These are phyloP conservation scores for Camponotus vicinus DNA, from an alignment of 1,140 invertebrate genomes.

Conservation along the genomic window DNA sequence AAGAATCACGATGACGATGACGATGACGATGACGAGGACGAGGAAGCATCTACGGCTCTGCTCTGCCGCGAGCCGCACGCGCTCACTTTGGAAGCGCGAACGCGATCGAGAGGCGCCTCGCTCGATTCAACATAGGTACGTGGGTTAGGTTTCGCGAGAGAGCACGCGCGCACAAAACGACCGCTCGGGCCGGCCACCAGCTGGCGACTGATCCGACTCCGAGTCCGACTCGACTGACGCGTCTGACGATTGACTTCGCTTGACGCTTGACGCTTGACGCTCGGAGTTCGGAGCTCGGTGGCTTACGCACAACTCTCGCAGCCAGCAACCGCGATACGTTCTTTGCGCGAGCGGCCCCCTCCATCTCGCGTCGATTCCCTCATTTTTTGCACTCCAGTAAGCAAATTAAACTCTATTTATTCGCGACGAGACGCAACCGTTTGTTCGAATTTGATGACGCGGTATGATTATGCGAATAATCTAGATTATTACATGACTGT, in stretches of 20 bases:
- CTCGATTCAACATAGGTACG: neutral
- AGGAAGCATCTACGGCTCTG: conserved; percentile 27
- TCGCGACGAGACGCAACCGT: neutral
- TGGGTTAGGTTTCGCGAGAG: neutral
- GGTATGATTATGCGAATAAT: neutral
- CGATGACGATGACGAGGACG: neutral
- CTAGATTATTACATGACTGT: no score
- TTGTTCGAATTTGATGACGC: neutral
- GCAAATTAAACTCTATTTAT: neutral
- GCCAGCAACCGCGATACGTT: conserved; percentile 27
- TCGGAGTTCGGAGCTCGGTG: no score
- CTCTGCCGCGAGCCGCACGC: neutral
- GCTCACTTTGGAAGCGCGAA: conserved; percentile 12
- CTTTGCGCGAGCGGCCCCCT: conserved; percentile 49
- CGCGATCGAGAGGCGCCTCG: conserved; percentile 8
- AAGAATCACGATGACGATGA: neutral
- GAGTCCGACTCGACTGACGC: no score
- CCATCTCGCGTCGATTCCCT: neutral
- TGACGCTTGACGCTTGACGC: no score
- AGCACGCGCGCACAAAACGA: neutral
- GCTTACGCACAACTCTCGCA: no score
- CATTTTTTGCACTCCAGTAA: neutral
- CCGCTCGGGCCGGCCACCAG: conserved; percentile 75
- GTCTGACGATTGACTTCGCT: no score
- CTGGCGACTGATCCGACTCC: conserved; percentile 75